Percentiles rank a stretch among this genome's conserved stretches.
Evolutionary conservation across 1,140 invertebrate genomes (phyloP).

Genomic region (Arctopsyche grandis): DNA sequence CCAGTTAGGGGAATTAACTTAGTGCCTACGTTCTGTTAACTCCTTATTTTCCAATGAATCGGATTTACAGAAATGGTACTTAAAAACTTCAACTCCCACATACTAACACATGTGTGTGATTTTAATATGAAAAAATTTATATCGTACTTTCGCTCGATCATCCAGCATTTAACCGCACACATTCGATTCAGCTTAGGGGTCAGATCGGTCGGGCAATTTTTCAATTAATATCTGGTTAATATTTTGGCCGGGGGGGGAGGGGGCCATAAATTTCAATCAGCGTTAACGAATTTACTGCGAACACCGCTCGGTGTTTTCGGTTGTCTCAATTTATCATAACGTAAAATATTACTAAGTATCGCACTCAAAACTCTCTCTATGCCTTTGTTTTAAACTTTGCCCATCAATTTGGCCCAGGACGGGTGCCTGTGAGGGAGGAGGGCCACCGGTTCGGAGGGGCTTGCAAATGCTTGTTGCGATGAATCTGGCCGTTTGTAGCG

Average conservation of each 20-base stretch:
- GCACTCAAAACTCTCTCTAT: conserved; percentile 47
- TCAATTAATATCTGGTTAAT: conserved; percentile 54
- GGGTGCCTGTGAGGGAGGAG: neutral
- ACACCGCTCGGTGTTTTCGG: conserved; percentile 51
- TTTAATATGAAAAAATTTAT: neutral
- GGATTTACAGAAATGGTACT: conserved; percentile 45
- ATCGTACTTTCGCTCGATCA: conserved; percentile 5
- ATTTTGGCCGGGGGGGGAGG: conserved; percentile 44
- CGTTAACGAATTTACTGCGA: conserved; percentile 54
- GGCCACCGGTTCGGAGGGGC: neutral
- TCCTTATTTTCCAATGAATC: conserved; percentile 53
- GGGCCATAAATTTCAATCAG: conserved; percentile 53
- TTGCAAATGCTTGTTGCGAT: conserved; percentile 21
- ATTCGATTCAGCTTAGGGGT: conserved; percentile 30
- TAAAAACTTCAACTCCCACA: neutral
- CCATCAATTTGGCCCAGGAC: conserved; percentile 48
- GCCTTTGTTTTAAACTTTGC: conserved; percentile 53
- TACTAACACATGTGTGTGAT: neutral
- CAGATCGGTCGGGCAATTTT: conserved; percentile 51
- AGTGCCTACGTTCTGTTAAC: conserved; percentile 44
- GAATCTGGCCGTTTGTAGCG: conserved; percentile 38
- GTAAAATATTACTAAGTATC: conserved; percentile 55
- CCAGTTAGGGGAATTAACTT: conserved; percentile 52
- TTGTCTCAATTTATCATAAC: conserved; percentile 55
- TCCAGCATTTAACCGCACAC: conserved; percentile 31